Conservation (phyloP, 2,113 vertebrate species). For the Sinocyclocheilus anophthalmus region DNA sequence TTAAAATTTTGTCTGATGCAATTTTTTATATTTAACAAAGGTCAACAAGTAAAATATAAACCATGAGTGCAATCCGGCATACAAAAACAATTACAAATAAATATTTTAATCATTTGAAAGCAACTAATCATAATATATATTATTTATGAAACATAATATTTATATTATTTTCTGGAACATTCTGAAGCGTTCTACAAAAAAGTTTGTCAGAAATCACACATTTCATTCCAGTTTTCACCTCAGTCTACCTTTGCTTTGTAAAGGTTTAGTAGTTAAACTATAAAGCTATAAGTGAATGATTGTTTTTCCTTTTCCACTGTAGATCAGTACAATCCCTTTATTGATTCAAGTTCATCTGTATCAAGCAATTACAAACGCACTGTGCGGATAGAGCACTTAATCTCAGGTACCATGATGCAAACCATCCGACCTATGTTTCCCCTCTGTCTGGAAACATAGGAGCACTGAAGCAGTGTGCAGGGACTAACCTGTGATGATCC, state of each 20-base stretch:
- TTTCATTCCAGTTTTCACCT: conserved; percentile 13
- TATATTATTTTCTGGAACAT: not conserved
- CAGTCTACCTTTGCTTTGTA: not conserved
- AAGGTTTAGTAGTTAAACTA: not conserved
- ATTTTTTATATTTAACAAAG: not conserved
- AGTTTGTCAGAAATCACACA: not conserved
- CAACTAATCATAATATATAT: not conserved
- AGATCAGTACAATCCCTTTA: conserved; percentile 91
- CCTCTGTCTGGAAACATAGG: conserved; percentile 72
- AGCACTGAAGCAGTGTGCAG: conserved; percentile 54
- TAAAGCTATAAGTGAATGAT: conserved; percentile 66
- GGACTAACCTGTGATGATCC: conserved; percentile 30
- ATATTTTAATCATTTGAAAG: not conserved
- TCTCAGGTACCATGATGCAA: conserved; percentile 82
- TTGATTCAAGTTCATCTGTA: conserved; percentile 83
- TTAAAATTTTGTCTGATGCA: not conserved
- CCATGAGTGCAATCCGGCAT: not conserved
- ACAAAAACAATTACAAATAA: not conserved
- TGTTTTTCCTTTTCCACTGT: conserved; percentile 77
- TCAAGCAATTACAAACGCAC: conserved; percentile 84
- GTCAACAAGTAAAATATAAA: not conserved
- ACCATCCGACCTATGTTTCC: conserved; percentile 80
- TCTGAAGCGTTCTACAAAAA: not conserved
- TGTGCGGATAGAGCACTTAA: conserved; percentile 83
- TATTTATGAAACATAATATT: not conserved